Evolutionary conservation across 1,140 invertebrate species (phyloP).

Genomic region (Anoplophora glabripennis): DNA sequence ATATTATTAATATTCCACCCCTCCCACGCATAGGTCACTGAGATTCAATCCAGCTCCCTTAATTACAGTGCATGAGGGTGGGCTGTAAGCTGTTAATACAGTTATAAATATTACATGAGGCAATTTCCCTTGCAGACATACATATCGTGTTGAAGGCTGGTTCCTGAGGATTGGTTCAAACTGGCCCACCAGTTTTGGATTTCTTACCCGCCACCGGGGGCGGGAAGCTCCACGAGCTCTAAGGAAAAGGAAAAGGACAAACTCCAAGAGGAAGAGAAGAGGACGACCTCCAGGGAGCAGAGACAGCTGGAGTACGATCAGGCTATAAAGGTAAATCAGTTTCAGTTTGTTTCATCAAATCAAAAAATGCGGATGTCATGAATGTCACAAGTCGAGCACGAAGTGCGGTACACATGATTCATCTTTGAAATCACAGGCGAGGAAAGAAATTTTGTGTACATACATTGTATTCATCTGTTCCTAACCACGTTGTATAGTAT

Average conservation of each 20-base stretch:
- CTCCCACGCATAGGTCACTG: no score
- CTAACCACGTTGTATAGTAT: no score
- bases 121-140: not conserved
- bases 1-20: no score
- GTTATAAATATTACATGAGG: not conserved
- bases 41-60: not conserved
- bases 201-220: slow-evolving; percentile 64
- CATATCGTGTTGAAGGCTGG: not conserved
- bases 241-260: slow-evolving; percentile 44
- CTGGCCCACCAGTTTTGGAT: slow-evolving; percentile 71
- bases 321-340: slow-evolving; percentile 41
- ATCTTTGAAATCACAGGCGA: not conserved
- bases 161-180: slow-evolving; percentile 27
- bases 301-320: slow-evolving; percentile 46
- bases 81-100: not conserved
- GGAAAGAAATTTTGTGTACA: not conserved
- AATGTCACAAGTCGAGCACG: no score
- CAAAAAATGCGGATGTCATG: not conserved
- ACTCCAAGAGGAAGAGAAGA: slow-evolving; percentile 40
- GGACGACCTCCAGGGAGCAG: slow-evolving; percentile 38
- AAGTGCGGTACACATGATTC: no score
- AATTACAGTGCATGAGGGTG: not conserved
- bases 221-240: slow-evolving; percentile 51
- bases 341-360: not conserved
- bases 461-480: not conserved